A percentile compares a stretch with the other conserved stretches of the same genome.
Evolutionary conservation across 2,888 invertebrate genomes (phyloP).

Genomic region (Seira sanloemensis): DNA sequence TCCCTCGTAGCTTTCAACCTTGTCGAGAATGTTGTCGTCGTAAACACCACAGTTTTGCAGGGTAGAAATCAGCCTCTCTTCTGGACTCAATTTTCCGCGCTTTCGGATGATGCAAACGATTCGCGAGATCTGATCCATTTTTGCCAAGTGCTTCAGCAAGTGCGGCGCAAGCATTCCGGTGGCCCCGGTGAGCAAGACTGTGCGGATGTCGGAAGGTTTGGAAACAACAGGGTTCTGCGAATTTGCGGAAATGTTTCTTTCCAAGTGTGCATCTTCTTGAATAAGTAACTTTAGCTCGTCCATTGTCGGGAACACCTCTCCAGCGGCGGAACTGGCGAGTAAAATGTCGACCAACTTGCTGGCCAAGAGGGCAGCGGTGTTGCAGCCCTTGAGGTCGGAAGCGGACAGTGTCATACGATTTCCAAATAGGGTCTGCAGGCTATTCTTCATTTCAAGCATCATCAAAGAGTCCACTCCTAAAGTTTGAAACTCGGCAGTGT

Average conservation of each 20-base stretch:
- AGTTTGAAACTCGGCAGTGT: constrained; percentile 63
- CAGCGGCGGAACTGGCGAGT: constrained; percentile 24
- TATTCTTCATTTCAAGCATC: constrained; percentile 65
- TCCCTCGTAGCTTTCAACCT: constrained; percentile 52
- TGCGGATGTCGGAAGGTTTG: constrained; percentile 61
- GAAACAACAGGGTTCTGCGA: constrained; percentile 19
- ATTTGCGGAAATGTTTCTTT: constrained; percentile 7
- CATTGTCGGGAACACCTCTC: constrained; percentile 23
- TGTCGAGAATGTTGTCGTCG: constrained; percentile 3
- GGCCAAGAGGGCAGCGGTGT: constrained; percentile 37
- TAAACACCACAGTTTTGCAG: constrained; percentile 32
- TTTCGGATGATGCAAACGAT: constrained; percentile 59
- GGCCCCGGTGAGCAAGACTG: constrained; percentile 64
- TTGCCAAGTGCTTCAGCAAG: constrained; percentile 55
- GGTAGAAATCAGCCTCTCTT: constrained; percentile 22
- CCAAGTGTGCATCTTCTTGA: constrained; percentile 30
- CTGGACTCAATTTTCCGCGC: not conserved
- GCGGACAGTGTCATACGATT: constrained; percentile 44
- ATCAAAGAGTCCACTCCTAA: constrained; percentile 66
- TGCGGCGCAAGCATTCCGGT: constrained; percentile 66
- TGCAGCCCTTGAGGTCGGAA: constrained; percentile 40
- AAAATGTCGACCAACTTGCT: constrained; percentile 42
- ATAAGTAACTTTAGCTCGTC: constrained; percentile 49
- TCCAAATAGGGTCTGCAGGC: constrained; percentile 52
- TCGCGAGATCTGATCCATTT: constrained; percentile 28